Base-by-base conservation (phyloP, 1,140 invertebrate genomes). In the Apis laboriosa region DNA sequence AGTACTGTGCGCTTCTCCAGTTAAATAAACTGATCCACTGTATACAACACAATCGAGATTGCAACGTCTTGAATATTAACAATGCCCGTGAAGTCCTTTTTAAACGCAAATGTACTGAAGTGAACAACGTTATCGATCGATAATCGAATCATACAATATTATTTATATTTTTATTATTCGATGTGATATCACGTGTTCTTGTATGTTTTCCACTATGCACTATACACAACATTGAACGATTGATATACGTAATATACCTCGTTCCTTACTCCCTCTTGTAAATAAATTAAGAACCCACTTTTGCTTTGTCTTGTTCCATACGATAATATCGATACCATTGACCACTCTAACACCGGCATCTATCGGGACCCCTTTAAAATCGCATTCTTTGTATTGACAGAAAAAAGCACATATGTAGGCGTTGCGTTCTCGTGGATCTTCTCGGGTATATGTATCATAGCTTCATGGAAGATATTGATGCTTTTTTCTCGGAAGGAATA, bases 381-480 rank as follows among this genome's bases (percentile, higher is more conserved):
- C 43, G 55, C 55, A 60, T 60, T 60, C n/a, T 12, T 55, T 15
- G 28, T 58, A 55, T 21, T 61, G 21, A 68, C 9, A 34, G 61
- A 21, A 56, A 68, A 21, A 61, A 49, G 21, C 11, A 71, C 34
- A 17, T 15, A 74, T 21, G n/a, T 55, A 80, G 68, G 21, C 78
- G 78, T 70, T 71, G 66, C 68, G 51, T 34, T 74, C 70, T 72
- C 66, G 49, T 80, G 70, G 70, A 74, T 80, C 68, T 9, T 21
- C 9, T 49, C 13, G 11, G 21, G 9, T 61, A 24, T 24, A 61
- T 43, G 2, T 63, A 15, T 9, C 64, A 53, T 34, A 34, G 51
- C 12, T 75, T 76, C 63, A 73, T 81, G 80, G 80, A 81, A 81
- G 80, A 81, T 81, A 81, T 76, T 15, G 63, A 68, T 56, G 55